Percentiles rank a stretch among this genome's conserved stretches.
Evolutionary conservation across 2,888 invertebrate genomes (phyloP).

Genomic region (Pyralis farinalis): DNA sequence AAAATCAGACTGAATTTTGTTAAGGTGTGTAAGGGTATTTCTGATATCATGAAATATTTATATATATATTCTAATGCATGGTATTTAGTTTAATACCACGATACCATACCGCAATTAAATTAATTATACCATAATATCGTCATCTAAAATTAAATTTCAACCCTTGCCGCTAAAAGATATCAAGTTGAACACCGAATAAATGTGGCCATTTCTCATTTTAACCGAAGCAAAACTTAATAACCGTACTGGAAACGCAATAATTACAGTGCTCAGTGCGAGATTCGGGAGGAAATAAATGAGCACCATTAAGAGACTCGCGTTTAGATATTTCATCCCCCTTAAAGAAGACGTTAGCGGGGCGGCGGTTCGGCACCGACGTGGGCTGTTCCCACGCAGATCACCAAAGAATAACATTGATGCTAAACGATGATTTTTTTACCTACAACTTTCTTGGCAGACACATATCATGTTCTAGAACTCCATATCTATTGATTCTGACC

Average conservation of each 20-base stretch:
- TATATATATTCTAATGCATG: conserved; percentile 15
- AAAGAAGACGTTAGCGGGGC: conserved; percentile 70
- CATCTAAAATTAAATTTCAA: conserved; percentile 71
- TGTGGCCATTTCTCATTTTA: conserved; percentile 76
- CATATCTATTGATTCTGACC: no score
- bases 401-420: conserved; percentile 43
- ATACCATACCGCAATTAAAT: conserved; percentile 52
- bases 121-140: conserved; percentile 64
- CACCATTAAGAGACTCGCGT: conserved; percentile 75
- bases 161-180: conserved; percentile 64
- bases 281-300: conserved; percentile 77
- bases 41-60: conserved; percentile 13
- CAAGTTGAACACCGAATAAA: conserved; percentile 73
- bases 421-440: background rate
- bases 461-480: no score
- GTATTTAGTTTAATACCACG: conserved; percentile 23
- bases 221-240: conserved; percentile 78
- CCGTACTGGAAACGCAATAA: conserved; percentile 76
- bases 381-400: conserved; percentile 62
- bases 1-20: no score
- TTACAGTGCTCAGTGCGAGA: conserved; percentile 75
- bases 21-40: background rate
- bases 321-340: conserved; percentile 77
- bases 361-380: conserved; percentile 43
- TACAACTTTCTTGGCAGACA: no score